Evolutionary conservation across 2,797 vertebrate species (phyloP).

Genomic region (Simalia tracyae): DNA sequence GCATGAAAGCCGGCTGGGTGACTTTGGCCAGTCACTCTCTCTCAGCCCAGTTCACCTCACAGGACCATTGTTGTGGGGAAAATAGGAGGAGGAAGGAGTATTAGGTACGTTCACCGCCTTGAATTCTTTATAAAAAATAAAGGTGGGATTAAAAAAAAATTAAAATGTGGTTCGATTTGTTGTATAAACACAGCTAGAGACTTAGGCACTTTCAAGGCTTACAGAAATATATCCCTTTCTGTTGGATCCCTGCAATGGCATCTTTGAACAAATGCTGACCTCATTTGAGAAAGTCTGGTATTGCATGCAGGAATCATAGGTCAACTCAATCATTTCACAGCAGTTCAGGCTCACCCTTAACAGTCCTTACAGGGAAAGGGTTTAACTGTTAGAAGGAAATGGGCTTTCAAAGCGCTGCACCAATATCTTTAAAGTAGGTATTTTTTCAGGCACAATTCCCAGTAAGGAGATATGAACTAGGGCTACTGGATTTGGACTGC

Average conservation of each 20-base stretch:
- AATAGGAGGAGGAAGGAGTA: too few relatives aligned
- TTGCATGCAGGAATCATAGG: not conserved
- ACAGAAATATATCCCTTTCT: not conserved
- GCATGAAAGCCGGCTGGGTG: too few relatives aligned
- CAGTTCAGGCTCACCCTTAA: not conserved
- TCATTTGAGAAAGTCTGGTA: constrained; percentile 16
- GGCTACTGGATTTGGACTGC: too few relatives aligned
- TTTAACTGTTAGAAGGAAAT: not conserved
- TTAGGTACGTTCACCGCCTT: too few relatives aligned
- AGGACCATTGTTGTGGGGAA: too few relatives aligned
- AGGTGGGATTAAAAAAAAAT: too few relatives aligned
- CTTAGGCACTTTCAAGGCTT: not conserved
- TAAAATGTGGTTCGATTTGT: not conserved
- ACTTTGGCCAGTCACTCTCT: too few relatives aligned
- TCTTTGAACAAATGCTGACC: constrained; percentile 15
- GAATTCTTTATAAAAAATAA: too few relatives aligned
- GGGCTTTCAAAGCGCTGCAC: not conserved
- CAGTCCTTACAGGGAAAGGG: not conserved
- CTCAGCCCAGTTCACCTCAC: too few relatives aligned
- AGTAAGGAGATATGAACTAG: too few relatives aligned
- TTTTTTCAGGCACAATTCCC: not conserved
- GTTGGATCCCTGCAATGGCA: not conserved
- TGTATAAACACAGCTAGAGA: not conserved
- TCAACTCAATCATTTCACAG: not conserved
- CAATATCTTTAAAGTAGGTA: not conserved